Percentiles rank a stretch among this genome's conserved stretches.
Conservation (phyloP, 1,140 invertebrate species). For the Drosophila grimshawi region DNA sequence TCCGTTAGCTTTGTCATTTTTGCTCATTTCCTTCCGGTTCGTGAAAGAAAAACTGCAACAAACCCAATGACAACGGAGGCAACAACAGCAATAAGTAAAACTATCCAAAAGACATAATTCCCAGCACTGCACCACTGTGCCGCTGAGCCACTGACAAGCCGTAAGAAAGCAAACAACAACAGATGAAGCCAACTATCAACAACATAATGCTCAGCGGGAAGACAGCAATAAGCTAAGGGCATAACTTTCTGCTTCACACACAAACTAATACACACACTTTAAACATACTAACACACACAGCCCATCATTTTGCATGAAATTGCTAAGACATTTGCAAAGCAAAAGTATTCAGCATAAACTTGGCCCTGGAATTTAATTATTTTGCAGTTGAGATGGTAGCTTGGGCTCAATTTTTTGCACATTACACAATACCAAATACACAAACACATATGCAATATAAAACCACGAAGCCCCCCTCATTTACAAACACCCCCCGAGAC, state of each 20-base stretch:
- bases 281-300: conserved; percentile 3
- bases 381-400: conserved; percentile 64
- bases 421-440: conserved; percentile 55
- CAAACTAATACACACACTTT: conserved; percentile 20
- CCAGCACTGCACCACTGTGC: conserved; percentile 63
- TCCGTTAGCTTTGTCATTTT: conserved; percentile 83
- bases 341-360: conserved; percentile 67
- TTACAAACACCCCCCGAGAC: conserved; percentile 6
- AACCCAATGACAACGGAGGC: conserved; percentile 24
- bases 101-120: conserved; percentile 71
- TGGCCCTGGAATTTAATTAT: conserved; percentile 77
- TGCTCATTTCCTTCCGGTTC: conserved; percentile 81
- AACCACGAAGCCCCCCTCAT: not conserved
- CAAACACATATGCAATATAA: conserved; percentile 18
- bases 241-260: conserved; percentile 64
- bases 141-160: conserved; percentile 71
- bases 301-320: conserved; percentile 69
- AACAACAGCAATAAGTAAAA: conserved; percentile 21
- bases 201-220: conserved; percentile 73
- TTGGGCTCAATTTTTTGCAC: conserved; percentile 73
- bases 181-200: conserved; percentile 36
- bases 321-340: conserved; percentile 62
- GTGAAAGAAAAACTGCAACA: conserved; percentile 72
- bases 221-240: conserved; percentile 75
- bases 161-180: conserved; percentile 75